Percentiles rank a stretch among this genome's conserved stretches.
phyloP scores from a whole-genome alignment of 2,113 vertebrate species.

The Sceloporus tristichus region DNA sequence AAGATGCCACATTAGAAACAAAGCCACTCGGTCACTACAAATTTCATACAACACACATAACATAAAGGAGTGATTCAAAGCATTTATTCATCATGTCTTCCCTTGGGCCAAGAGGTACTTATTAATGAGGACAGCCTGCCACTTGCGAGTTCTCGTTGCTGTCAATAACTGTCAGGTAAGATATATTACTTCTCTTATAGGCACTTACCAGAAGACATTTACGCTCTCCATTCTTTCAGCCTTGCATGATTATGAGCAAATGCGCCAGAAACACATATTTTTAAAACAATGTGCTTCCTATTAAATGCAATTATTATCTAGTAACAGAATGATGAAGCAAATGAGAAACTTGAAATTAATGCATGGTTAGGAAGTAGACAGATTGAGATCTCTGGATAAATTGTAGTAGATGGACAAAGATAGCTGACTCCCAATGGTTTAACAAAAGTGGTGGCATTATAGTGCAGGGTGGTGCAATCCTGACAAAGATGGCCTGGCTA shows the following conservation, averaged over 20 bases:
- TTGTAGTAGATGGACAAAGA: too few relatives aligned
- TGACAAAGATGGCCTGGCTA: too few relatives aligned
- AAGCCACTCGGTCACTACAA: slow-evolving; percentile 46
- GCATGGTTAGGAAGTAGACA: background rate
- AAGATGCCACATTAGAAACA: slow-evolving; percentile 12
- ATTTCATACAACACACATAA: slow-evolving; percentile 51
- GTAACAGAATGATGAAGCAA: slow-evolving; percentile 52
- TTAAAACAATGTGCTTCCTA: slow-evolving; percentile 36
- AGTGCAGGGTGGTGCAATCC: too few relatives aligned
- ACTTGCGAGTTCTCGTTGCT: slow-evolving; percentile 50
- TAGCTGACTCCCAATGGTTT: too few relatives aligned
- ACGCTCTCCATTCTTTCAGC: slow-evolving; percentile 48
- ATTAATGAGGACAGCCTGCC: slow-evolving; percentile 61
- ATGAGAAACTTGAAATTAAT: slow-evolving; percentile 38
- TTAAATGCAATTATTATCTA: slow-evolving; percentile 44
- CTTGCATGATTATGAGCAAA: slow-evolving; percentile 49
- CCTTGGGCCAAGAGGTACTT: slow-evolving; percentile 57
- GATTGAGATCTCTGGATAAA: too few relatives aligned
- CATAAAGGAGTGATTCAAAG: slow-evolving; percentile 59
- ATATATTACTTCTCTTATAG: slow-evolving; percentile 57
- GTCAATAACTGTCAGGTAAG: slow-evolving; percentile 64
- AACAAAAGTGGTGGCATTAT: too few relatives aligned
- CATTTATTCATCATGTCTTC: slow-evolving; percentile 57
- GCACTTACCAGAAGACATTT: slow-evolving; percentile 46
- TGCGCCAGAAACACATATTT: background rate